Percentiles rank a stretch among this genome's conserved stretches.
These are phyloP conservation scores for Zophobas atratus DNA, from an alignment of 1,140 invertebrate species.

Conservation along the genomic window DNA sequence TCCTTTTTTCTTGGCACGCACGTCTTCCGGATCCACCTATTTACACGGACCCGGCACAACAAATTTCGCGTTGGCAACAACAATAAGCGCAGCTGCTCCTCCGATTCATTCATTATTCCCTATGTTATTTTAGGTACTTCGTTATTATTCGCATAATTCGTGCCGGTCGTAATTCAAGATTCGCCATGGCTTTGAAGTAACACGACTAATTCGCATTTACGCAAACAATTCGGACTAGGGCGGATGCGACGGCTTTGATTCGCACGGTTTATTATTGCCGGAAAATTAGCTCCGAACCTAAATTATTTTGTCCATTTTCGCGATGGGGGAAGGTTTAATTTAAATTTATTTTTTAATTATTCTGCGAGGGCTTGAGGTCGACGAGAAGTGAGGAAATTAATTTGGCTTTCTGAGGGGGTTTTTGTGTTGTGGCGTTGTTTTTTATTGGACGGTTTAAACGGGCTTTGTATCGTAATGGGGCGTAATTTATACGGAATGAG, in stretches of 20 bases:
- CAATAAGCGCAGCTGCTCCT: conserved; percentile 15
- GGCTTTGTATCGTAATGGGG: too few relatives aligned
- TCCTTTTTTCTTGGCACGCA: conserved; percentile 17
- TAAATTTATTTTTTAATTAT: too few relatives aligned
- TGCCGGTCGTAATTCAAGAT: conserved; percentile 2
- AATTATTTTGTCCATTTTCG: too few relatives aligned
- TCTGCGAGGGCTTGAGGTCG: too few relatives aligned
- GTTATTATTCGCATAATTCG: conserved; percentile 13
- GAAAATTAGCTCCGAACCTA: too few relatives aligned
- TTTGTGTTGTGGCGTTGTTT: too few relatives aligned
- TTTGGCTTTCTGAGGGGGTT: too few relatives aligned
- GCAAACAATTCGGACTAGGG: too few relatives aligned
- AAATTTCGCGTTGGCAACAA: conserved; percentile 17
- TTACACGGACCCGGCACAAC: not conserved
- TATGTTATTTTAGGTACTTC: conserved; percentile 11
- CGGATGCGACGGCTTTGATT: not conserved
- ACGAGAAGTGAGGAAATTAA: too few relatives aligned
- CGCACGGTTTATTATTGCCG: too few relatives aligned
- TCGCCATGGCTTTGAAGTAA: conserved; percentile 5
- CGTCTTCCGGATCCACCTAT: conserved; percentile 1
- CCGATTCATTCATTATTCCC: conserved; percentile 27
- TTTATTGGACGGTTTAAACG: too few relatives aligned
- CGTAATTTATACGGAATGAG: not conserved
- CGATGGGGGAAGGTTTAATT: too few relatives aligned
- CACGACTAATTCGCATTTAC: not conserved